phyloP scores from a whole-genome alignment of 2,888 invertebrate genomes.

The Apotomis turbidana region DNA sequence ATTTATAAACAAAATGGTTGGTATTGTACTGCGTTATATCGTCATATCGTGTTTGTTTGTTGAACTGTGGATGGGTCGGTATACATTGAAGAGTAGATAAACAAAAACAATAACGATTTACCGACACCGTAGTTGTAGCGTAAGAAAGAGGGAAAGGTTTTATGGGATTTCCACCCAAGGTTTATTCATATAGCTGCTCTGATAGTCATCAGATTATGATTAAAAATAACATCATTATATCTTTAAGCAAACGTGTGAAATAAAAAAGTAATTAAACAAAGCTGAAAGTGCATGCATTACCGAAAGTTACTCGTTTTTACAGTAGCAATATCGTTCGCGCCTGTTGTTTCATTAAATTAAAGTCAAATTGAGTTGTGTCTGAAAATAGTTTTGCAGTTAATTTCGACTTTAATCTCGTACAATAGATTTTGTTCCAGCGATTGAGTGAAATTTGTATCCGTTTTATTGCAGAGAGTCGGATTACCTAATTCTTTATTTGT shows the following conservation, averaged over 20 bases:
- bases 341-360: not conserved
- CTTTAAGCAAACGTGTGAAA: too few relatives aligned
- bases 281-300: too few relatives aligned
- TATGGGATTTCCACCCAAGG: too few relatives aligned
- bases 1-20: constrained; percentile 40
- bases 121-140: too few relatives aligned
- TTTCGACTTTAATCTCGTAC: constrained; percentile 47
- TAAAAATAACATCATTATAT: too few relatives aligned
- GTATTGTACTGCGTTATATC: constrained; percentile 31
- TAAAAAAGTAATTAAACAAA: too few relatives aligned
- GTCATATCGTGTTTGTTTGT: constrained; percentile 26
- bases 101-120: not conserved
- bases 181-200: too few relatives aligned
- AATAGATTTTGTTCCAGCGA: constrained; percentile 43
- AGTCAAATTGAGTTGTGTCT: not conserved
- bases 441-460: constrained; percentile 39
- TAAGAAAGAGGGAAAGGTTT: too few relatives aligned
- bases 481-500: too few relatives aligned
- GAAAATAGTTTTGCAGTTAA: constrained; percentile 41
- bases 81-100: not conserved
- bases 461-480: not conserved
- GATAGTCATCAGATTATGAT: too few relatives aligned
- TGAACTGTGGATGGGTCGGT: not conserved
- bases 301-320: too few relatives aligned
- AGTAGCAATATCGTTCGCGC: too few relatives aligned